Base-by-base conservation (phyloP, 1,140 invertebrate genomes). In the Ptiloglossa arizonensis region DNA sequence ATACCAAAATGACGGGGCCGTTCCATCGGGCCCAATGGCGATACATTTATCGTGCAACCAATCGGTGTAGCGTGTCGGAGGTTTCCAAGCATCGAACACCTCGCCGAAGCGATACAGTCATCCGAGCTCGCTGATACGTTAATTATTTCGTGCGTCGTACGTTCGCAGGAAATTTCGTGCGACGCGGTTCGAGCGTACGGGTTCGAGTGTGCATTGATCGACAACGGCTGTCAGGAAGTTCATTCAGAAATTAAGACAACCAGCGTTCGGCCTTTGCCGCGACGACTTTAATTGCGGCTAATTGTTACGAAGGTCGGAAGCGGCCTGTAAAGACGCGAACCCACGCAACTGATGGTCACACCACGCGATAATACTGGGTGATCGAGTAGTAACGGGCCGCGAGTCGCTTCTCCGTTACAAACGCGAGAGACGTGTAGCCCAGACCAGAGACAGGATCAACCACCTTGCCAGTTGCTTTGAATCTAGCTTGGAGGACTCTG, bases 231-330 rank as follows among this genome's bases (percentile, higher is more conserved):
- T 76, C 57, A 86, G 85, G 73, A 84, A 84, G 78, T 87, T 88
- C 56, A 80, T 82, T 72, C 77, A 83, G 80, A 79, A 89, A 90
- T 89, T 84, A 86, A 89, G 83, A 80, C 82, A 84, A 82, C 75
- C 80, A 82, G 79, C 59, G 80, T 88, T 83, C 84, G 85, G 87
- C 85, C 88, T 90, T 87, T 87, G 59, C 86, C 80, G 68, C 83
- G 80, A 86, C 82, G 73, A 80, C 85, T 90, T 91, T 91, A 91
- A 91, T 91, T 91, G 88, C 79, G 59, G 74, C 81, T 91, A 91
- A 91, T 91, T 91, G 90, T 88, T 87, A 84, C 88, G 89, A 91
- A 91, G 90, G 90, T 91, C 89, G 89, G 83, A 89, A 90, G 81
- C 89, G 63, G 87, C 82, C 87, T 87, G 80, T 87, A 87, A 86